Percentiles rank a stretch among this genome's conserved stretches.
Evolutionary conservation across 2,797 vertebrate genomes (phyloP).

Genomic region (Rhynchonycteris naso): DNA sequence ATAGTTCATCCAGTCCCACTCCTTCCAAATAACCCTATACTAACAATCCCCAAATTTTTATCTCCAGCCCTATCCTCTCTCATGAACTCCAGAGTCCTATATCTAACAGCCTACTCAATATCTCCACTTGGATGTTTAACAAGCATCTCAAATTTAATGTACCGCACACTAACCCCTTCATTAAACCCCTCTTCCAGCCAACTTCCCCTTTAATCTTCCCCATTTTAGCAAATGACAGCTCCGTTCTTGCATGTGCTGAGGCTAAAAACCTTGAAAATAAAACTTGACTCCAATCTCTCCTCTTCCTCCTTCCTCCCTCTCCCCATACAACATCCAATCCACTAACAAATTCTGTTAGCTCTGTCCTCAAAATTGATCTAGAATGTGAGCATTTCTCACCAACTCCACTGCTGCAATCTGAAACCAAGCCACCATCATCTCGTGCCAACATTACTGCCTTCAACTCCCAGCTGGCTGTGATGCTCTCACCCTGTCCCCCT

Average conservation of each 20-base stretch:
- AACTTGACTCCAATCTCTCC: not conserved
- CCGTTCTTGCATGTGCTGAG: not conserved
- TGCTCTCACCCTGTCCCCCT: not conserved
- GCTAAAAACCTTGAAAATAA: slow-evolving; percentile 7
- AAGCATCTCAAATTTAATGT: not conserved
- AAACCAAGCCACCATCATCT: not conserved
- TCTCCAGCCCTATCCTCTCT: not conserved
- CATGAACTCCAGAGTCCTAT: not conserved
- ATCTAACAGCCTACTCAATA: not conserved
- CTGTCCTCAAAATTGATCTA: not conserved
- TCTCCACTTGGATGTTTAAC: not conserved
- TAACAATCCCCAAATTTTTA: not conserved
- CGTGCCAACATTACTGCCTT: not conserved
- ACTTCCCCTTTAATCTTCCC: not conserved
- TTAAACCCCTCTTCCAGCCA: not conserved
- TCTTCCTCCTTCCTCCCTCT: not conserved
- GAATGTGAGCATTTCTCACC: not conserved
- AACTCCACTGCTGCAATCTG: not conserved
- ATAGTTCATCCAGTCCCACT: not conserved
- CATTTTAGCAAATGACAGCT: not conserved
- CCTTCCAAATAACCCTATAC: not conserved
- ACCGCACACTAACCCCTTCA: not conserved
- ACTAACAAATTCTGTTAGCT: not conserved
- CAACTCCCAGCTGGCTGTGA: not conserved
- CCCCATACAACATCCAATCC: not conserved